Evolutionary conservation across 2,888 invertebrate species (phyloP).

Genomic region (Piscicola geometra): DNA sequence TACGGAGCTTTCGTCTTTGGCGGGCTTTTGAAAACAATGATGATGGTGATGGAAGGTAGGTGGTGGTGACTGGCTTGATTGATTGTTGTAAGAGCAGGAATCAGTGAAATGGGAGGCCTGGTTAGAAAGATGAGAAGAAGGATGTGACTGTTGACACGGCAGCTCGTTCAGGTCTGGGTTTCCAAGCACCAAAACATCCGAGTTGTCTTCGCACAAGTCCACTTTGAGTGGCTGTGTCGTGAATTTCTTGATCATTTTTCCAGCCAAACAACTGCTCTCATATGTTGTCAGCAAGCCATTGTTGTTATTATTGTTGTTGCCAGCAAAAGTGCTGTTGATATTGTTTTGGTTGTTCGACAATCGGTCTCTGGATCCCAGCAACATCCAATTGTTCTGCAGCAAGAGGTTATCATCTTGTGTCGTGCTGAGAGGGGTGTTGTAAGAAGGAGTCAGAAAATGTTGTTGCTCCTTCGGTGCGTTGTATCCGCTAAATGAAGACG

Average conservation of each 20-base stretch:
- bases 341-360: background rate
- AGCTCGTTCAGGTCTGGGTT: background rate
- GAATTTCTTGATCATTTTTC: background rate
- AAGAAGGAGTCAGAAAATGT: background rate
- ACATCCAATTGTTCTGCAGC: slow-evolving; percentile 13
- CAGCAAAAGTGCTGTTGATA: too few relatives aligned
- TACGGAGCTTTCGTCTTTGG: background rate
- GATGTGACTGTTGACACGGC: background rate
- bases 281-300: slow-evolving; percentile 3
- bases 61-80: background rate
- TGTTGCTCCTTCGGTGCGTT: slow-evolving; percentile 25
- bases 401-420: background rate
- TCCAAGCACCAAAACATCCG: background rate
- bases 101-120: too few relatives aligned
- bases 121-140: background rate
- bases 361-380: slow-evolving; percentile 2
- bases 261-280: slow-evolving; percentile 4
- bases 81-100: background rate
- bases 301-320: slow-evolving; percentile 15
- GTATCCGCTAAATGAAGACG: slow-evolving; percentile 11
- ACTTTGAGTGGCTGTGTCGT: background rate
- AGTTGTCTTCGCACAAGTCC: background rate
- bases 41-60: slow-evolving; percentile 5
- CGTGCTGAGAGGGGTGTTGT: background rate
- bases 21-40: background rate